Percentiles rank a stretch among this genome's conserved stretches.
phyloP scores from a whole-genome alignment of 1,140 invertebrate genomes.

The Drosophila pseudoobscura region DNA sequence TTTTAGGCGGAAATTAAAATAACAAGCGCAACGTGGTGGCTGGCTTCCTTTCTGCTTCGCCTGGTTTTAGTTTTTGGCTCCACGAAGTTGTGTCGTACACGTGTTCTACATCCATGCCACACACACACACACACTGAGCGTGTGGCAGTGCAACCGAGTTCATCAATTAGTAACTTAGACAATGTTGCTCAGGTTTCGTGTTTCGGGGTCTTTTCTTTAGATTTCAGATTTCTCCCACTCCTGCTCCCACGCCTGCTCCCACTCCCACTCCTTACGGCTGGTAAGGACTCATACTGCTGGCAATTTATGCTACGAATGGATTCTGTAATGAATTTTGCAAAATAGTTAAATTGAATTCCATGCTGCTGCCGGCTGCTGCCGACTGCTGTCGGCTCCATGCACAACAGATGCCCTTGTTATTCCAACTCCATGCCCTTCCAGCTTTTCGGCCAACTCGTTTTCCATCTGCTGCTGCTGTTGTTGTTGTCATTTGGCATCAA shows the following conservation, averaged over 20 bases:
- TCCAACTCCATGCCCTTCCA: slow-evolving; percentile 33
- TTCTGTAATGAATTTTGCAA: slow-evolving; percentile 59
- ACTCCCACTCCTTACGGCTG: background rate
- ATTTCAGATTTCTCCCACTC: slow-evolving; percentile 13
- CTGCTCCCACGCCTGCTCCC: background rate
- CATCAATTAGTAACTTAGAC: slow-evolving; percentile 72
- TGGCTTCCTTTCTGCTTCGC: too few species aligned
- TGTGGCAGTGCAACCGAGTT: slow-evolving; percentile 14
- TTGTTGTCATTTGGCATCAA: slow-evolving; percentile 74
- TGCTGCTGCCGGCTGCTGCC: slow-evolving; percentile 10
- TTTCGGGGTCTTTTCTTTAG: slow-evolving; percentile 15
- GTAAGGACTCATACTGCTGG: slow-evolving; percentile 29
- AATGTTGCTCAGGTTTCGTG: slow-evolving; percentile 60
- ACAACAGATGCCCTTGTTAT: slow-evolving; percentile 46
- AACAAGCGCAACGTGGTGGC: slow-evolving; percentile 62
- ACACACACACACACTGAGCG: slow-evolving; percentile 1
- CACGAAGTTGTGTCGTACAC: too few species aligned
- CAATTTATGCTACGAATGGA: slow-evolving; percentile 44
- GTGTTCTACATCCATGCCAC: too few species aligned
- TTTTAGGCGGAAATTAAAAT: slow-evolving; percentile 81
- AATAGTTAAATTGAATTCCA: slow-evolving; percentile 75
- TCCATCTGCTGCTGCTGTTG: slow-evolving; percentile 28
- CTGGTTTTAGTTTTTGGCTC: too few species aligned
- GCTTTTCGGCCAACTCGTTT: background rate
- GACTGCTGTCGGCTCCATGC: background rate